Evolutionary conservation across 2,888 invertebrate genomes (phyloP).

Genomic region (Polia nebulosa): DNA sequence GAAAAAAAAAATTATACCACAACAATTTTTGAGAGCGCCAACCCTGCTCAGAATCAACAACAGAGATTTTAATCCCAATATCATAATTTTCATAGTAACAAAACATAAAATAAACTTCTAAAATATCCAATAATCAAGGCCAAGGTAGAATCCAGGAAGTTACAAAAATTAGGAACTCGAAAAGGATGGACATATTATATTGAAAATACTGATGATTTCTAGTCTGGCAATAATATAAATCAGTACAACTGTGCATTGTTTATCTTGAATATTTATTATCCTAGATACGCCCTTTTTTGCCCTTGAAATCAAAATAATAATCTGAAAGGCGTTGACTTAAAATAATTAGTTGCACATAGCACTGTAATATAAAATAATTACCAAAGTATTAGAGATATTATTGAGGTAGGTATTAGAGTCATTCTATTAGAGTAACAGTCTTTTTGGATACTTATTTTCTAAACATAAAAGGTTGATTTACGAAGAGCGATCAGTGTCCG

Average conservation of each 20-base stretch:
- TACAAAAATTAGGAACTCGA: not conserved
- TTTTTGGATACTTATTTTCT: not conserved
- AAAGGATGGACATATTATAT: not conserved
- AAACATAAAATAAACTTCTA: constrained; percentile 33
- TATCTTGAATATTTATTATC: not conserved
- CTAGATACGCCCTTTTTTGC: not conserved
- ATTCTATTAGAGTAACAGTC: not conserved
- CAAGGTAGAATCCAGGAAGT: not conserved
- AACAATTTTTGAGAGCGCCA: not conserved
- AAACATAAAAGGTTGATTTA: too few relatives aligned
- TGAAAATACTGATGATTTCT: not conserved
- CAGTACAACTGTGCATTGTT: not conserved
- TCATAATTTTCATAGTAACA: constrained; percentile 26
- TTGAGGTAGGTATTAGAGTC: too few relatives aligned
- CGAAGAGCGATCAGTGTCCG: too few relatives aligned
- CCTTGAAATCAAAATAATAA: constrained; percentile 6
- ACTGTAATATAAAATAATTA: not conserved
- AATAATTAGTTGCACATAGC: constrained; percentile 11
- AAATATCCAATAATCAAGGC: constrained; percentile 4
- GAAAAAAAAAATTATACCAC: not conserved
- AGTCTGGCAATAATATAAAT: not conserved
- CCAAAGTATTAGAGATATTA: not conserved
- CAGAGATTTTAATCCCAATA: too few relatives aligned
- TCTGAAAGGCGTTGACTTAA: constrained; percentile 15
- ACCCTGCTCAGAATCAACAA: not conserved